phyloP scores from a whole-genome alignment of 1,140 invertebrate species.

The Cotesia vestalis region DNA sequence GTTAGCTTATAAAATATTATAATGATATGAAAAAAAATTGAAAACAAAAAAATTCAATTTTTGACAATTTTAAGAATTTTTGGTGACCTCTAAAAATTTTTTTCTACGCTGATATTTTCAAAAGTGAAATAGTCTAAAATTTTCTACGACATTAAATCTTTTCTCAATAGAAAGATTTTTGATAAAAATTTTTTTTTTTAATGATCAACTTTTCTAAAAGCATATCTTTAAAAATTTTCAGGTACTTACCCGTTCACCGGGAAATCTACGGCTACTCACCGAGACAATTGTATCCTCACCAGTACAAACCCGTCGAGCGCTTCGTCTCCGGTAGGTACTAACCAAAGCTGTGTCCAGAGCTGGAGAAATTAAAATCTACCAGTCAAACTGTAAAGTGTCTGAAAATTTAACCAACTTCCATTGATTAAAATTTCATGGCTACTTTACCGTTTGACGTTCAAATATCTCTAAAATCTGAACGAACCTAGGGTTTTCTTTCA shows the following conservation, averaged over 20 bases:
- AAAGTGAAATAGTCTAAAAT: too few relatives aligned
- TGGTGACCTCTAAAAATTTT: too few relatives aligned
- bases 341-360: conserved; percentile 41
- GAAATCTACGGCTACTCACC: conserved; percentile 89
- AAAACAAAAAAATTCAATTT: too few relatives aligned
- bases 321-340: conserved; percentile 86
- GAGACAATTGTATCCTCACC: conserved; percentile 84
- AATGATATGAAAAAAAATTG: too few relatives aligned
- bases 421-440: conserved; percentile 6
- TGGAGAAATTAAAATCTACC: conserved; percentile 41
- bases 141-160: too few relatives aligned
- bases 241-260: conserved; percentile 85
- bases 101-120: too few relatives aligned
- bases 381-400: conserved; percentile 44
- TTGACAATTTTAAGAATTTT: too few relatives aligned
- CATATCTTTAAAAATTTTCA: conserved; percentile 25
- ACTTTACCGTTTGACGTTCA: not conserved
- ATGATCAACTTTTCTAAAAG: too few relatives aligned
- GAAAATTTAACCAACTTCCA: conserved; percentile 19
- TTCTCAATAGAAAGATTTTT: too few relatives aligned
- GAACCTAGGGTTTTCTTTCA: not conserved
- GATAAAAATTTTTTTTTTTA: too few relatives aligned
- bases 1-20: too few relatives aligned
- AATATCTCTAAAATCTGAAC: not conserved
- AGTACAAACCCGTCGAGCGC: conserved; percentile 80